Evolutionary conservation across 2,113 vertebrate species (phyloP).

Genomic region (Elanoides forficatus): DNA sequence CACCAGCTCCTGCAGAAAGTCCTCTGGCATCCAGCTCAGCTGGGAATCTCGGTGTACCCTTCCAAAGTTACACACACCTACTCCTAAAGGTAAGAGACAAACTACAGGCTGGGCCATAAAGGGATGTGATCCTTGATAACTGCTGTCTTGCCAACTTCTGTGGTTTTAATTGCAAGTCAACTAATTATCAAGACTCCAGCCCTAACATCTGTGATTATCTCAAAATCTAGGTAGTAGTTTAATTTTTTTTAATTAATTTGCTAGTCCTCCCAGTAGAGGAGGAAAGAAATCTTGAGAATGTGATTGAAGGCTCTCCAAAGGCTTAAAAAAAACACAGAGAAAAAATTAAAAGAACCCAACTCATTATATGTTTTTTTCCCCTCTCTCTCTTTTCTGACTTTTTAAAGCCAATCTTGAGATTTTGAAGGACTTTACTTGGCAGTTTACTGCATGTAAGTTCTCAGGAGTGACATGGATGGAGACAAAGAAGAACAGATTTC

Average conservation of each 20-base stretch:
- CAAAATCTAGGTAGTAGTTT: neutral
- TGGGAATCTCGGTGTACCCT: neutral
- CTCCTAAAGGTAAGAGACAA: neutral
- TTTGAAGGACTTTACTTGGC: neutral
- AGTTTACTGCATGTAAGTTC: conserved; percentile 2
- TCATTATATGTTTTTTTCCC: accelerated
- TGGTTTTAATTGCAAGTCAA: neutral
- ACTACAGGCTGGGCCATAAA: neutral
- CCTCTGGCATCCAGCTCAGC: neutral
- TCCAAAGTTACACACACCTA: neutral
- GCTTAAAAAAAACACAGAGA: neutral
- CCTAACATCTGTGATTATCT: neutral
- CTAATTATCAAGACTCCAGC: neutral
- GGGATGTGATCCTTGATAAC: neutral
- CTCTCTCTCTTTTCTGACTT: neutral
- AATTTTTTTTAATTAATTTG: neutral
- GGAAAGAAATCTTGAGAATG: neutral
- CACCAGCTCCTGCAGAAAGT: neutral
- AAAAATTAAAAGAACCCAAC: neutral
- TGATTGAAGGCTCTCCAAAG: conserved; percentile 6
- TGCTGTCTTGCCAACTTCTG: neutral
- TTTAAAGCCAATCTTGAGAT: neutral
- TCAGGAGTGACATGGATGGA: neutral
- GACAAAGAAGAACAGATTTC: neutral
- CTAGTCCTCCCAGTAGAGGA: neutral